Evolutionary conservation across 2,113 vertebrate species (phyloP), one percentile per base, ranked within the genome.

Genomic region (Chunga burmeisteri): DNA sequence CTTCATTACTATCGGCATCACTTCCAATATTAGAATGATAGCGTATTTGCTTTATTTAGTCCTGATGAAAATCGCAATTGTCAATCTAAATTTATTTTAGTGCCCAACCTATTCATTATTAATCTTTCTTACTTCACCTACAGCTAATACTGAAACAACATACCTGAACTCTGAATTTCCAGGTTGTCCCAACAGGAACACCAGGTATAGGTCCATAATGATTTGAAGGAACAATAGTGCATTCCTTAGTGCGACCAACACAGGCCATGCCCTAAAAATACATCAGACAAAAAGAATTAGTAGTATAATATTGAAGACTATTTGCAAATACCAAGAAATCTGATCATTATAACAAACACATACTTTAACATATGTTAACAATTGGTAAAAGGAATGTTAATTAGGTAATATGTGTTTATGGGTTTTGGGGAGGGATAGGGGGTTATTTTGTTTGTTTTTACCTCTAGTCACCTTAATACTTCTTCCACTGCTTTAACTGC

Each of bases 141-240:
- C 49, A 94, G 20, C 40, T 67, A 91, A 87, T 71, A 66, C 21
- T 83, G 80, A 91, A 94, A 93, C 8, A 80, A 94, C 92, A 70
- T 98, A 99, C 99, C 99, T 99, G 99, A 91, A 99, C 99, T 98
- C 99, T 98, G 97, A 99, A 99, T 94, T 99, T 99, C 99, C 99
- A 99, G 13, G 99, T 99, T 81, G 99, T 99, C 90, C 99, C 99
- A 88, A 99, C 99, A 89, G 99, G 99, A 98, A 99, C 96, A 46
- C 99, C 99, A 79, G 99, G 99, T 96, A 99, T 98, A 44, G 99
- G 99, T 66, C 99, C 99, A 94, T 99, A 99, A 93, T 99, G 99
- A 97, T 99, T 99, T 52, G 99, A 99, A 74, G 99, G 99, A 91
- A 99, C 99, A 95, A 99, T 99, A 86, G 99, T 99, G 98, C 99